Evolutionary conservation across 2,888 invertebrate species (phyloP), one percentile per base, ranked within the genome.

Genomic region (Noctua janthina): DNA sequence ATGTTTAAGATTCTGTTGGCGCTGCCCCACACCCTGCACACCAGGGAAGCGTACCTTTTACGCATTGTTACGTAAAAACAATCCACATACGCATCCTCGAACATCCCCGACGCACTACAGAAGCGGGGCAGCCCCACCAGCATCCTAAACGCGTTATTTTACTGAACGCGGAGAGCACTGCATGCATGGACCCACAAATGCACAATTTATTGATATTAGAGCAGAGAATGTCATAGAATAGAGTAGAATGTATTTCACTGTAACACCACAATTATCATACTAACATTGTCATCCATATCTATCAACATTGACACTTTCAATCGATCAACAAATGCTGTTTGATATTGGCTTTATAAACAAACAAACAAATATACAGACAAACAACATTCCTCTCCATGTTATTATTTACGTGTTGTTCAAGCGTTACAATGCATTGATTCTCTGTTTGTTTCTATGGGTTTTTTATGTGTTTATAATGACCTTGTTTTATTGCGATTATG

Each of bases 351-450:
- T 7, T 70, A 13, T 62, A 87, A 39, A 39, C 39, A 39, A 39
- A 39, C 51, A 83, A 72, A 82, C 85, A 84, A 0, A 17, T 23
- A 49, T 6, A 59, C 49, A 39, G 0, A 54, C 46, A 82, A 69
- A 76, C 59, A 79, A 73, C 73, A 89, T 89, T 79, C 82, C 29
- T 70, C 39, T 35, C 64, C 70, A 74, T 83, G 83, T 84, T 86
- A 66, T 86, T 89, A 64, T 78, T 81, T 78, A 70, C 43, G 1
- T 67, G 49, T 76, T 39, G 29, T 68, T 67, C 39, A 29, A 69
- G 20, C 64, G 67, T 56, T 43, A 69, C 81, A 72, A 85, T 74
- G 71, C 46, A 71, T 29, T 35, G 43, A 56, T 69, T 69, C 54
- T 54, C 8, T 66, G 75, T 66, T 81, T 49, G 39, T 49, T 56